phyloP scores from a whole-genome alignment of 2,113 vertebrate species.

The Dasyurus viverrinus region DNA sequence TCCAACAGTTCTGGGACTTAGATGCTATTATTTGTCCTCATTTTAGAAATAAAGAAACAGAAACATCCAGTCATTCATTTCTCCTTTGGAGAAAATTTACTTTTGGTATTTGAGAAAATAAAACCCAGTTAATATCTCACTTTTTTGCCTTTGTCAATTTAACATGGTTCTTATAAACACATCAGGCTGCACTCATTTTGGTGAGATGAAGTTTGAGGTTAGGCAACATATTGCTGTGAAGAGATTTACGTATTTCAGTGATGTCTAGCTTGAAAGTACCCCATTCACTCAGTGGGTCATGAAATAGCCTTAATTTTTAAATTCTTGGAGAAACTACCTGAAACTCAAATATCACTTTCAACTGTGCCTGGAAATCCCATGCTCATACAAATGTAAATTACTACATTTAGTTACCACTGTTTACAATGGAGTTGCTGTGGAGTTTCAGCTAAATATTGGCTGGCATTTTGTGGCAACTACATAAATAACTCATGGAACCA shows the following conservation, averaged over 20 bases:
- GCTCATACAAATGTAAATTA: rapidly evolving
- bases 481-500: conserved; percentile 71
- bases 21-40: background rate
- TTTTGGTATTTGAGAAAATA: background rate
- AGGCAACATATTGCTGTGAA: background rate
- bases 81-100: background rate
- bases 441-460: conserved; percentile 71
- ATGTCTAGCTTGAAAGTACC: background rate
- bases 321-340: conserved; percentile 21
- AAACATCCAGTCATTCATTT: background rate
- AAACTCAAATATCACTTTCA: background rate
- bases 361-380: background rate
- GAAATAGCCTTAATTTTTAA: background rate
- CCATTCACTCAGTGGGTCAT: background rate
- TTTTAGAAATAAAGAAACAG: background rate
- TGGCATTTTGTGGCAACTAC: conserved; percentile 64
- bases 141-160: background rate
- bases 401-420: conserved; percentile 50
- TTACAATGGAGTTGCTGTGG: conserved; percentile 52
- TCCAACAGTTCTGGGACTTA: background rate
- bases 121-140: background rate
- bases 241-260: background rate
- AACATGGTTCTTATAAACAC: background rate
- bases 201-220: background rate
- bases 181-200: background rate